phyloP scores from a whole-genome alignment of 2,888 invertebrate species.

The Xestia c-nigrum region DNA sequence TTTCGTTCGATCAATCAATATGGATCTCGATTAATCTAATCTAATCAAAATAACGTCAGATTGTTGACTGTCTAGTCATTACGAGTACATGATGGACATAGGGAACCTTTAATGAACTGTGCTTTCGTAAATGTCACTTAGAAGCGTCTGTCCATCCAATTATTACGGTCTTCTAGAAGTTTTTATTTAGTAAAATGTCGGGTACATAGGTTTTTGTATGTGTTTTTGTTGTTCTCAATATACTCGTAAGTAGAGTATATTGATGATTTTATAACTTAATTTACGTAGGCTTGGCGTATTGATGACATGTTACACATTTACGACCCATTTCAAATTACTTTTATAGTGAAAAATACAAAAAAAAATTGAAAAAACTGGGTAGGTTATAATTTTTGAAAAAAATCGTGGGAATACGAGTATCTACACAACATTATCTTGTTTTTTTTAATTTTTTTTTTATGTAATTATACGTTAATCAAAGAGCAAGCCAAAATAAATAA shows the following conservation, averaged over 20 bases:
- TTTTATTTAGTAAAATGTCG: not conserved
- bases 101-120: conserved; percentile 34
- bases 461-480: not conserved
- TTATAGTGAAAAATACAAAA: not conserved
- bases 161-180: not conserved
- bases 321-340: not conserved
- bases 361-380: not conserved
- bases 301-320: not conserved
- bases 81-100: conserved; percentile 37
- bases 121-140: conserved; percentile 50
- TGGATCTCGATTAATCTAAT: conserved; percentile 52
- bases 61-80: conserved; percentile 33
- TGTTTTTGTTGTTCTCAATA: not conserved
- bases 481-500: not conserved
- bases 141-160: not conserved
- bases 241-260: no score
- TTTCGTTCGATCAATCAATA: conserved; percentile 60
- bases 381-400: not conserved
- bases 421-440: not conserved
- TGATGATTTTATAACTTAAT: not conserved
- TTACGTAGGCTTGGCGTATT: not conserved
- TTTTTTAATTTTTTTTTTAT: not conserved
- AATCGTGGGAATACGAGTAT: not conserved
- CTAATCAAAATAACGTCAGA: conserved; percentile 58
- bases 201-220: not conserved